Percentiles rank a stretch among this genome's conserved stretches.
These are phyloP conservation scores for Smithornis capensis DNA, from an alignment of 2,113 vertebrate genomes.

Conservation along the genomic window DNA sequence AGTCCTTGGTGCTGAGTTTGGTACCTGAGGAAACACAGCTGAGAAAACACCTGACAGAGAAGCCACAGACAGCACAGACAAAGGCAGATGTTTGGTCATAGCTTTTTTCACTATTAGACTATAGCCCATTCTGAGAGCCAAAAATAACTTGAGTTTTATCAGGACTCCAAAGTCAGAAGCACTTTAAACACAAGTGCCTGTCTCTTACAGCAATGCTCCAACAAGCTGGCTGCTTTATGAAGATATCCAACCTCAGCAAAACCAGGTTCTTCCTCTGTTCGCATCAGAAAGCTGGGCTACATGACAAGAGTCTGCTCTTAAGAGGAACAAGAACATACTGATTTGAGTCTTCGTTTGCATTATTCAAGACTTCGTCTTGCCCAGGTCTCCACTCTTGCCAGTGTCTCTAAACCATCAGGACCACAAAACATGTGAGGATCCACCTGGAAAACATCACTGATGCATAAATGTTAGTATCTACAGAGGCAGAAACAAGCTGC, in stretches of 20 bases:
- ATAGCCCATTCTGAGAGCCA: not conserved
- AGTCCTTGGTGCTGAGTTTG: not conserved
- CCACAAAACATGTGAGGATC: not conserved
- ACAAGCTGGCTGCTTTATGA: not conserved
- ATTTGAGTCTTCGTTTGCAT: not conserved
- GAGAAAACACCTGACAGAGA: not conserved
- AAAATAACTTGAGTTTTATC: not conserved
- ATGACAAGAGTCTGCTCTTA: not conserved
- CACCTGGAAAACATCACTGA: not conserved
- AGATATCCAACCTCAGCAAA: not conserved
- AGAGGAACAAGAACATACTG: not conserved
- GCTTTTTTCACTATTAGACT: not conserved
- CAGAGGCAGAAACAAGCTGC: not conserved
- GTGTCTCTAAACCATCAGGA: not conserved
- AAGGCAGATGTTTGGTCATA: not conserved
- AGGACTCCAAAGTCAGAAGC: not conserved
- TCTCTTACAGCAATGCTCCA: not conserved
- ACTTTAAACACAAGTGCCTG: not conserved
- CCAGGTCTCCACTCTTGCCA: not conserved
- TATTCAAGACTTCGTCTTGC: not conserved
- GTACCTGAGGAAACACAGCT: not conserved
- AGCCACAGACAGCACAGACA: not conserved
- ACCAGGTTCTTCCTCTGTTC: not conserved
- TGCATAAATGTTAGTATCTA: rapidly evolving
- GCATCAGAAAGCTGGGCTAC: not conserved